These are phyloP conservation scores for Trachelus troglodyta DNA, from an alignment of 2,888 invertebrate genomes.

Conservation along the genomic window DNA sequence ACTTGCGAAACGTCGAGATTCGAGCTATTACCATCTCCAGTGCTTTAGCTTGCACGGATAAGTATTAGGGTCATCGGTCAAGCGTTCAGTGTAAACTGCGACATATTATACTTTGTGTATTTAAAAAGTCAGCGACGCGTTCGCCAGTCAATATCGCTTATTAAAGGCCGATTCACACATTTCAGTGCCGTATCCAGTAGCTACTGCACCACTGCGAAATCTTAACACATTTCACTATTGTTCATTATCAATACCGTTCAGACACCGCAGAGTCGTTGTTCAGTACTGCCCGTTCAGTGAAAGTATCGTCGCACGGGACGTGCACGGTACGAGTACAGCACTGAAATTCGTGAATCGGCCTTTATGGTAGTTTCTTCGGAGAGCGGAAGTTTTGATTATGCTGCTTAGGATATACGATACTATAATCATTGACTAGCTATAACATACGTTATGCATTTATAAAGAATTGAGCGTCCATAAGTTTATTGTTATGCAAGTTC, in stretches of 20 bases:
- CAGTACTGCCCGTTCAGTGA: too few relatives aligned
- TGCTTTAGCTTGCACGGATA: background rate
- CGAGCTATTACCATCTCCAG: background rate
- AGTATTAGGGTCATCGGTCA: background rate
- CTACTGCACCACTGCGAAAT: too few relatives aligned
- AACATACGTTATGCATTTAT: background rate
- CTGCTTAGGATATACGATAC: background rate
- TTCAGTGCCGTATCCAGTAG: too few relatives aligned
- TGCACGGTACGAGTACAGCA: too few relatives aligned
- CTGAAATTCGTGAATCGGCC: too few relatives aligned
- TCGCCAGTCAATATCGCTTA: background rate
- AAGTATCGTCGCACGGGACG: too few relatives aligned
- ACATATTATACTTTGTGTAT: background rate
- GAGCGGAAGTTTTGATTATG: background rate
- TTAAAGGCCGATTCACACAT: background rate
- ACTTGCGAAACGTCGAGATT: background rate
- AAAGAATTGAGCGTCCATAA: background rate
- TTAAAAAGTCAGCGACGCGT: background rate
- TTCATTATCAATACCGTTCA: too few relatives aligned
- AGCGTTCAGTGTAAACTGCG: background rate
- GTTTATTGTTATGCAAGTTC: background rate
- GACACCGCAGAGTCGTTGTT: too few relatives aligned
- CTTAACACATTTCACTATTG: too few relatives aligned
- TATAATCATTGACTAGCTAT: background rate
- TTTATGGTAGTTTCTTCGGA: background rate